Evolutionary conservation across 2,113 vertebrate species (phyloP).

Genomic region (Passer domesticus): DNA sequence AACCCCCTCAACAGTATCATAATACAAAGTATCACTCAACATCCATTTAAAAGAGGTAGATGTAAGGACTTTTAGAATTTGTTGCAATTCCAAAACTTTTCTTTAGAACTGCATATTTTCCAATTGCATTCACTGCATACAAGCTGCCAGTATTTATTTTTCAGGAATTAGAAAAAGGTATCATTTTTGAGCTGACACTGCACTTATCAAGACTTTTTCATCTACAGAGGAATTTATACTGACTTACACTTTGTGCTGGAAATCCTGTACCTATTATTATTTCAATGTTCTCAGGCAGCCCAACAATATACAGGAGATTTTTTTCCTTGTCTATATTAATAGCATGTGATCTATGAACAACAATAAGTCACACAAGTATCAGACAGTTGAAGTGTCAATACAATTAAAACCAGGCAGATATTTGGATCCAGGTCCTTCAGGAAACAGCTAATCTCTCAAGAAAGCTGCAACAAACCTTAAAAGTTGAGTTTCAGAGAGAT

Average conservation of each 20-base stretch:
- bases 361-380: not conserved
- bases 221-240: not conserved
- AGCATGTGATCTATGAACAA: not conserved
- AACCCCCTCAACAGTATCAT: not conserved
- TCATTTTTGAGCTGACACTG: not conserved
- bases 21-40: not conserved
- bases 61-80: not conserved
- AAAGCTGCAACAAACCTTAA: not conserved
- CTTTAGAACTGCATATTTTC: not conserved
- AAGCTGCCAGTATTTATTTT: not conserved
- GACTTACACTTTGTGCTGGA: not conserved
- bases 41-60: not conserved
- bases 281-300: not conserved
- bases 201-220: not conserved
- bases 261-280: not conserved
- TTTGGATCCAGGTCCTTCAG: not conserved
- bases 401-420: not conserved
- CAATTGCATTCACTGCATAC: not conserved
- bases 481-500: not conserved
- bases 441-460: not conserved
- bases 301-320: not conserved
- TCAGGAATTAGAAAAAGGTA: not conserved
- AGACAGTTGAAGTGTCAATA: not conserved
- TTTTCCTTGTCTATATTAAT: not conserved
- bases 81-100: not conserved